Evolutionary conservation across 2,888 invertebrate species (phyloP), one percentile per base, ranked within the genome.

Genomic region (Onthophagus sagittarius): DNA sequence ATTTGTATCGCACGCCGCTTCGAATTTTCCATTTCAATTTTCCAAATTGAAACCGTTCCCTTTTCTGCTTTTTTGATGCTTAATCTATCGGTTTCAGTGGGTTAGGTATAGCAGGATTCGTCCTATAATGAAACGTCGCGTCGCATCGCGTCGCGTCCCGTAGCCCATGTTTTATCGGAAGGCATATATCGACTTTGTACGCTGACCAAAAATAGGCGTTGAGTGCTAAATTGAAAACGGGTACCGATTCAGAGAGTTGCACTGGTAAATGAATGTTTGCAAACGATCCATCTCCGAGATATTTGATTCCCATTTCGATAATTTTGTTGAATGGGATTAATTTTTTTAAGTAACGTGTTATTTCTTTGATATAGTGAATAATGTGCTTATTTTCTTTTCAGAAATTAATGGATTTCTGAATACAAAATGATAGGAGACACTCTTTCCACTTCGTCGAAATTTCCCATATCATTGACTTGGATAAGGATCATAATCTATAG

Each of bases 1-100:
- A 70, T 70, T 70, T 70, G 62, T 70, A 31, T 67, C 23, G 15
- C 31, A 23, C 23, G 7, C 32, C 23, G 67, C n/a, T 67, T 23
- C 67, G 15, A 23, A 53, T 53, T 53, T 53, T 53, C 39, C 39
- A 53, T 53, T 53, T 53, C 39, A 53, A 53, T 53, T 53, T 53
- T 53, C 39, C 39, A 53, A 53, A 53, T 53, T 53, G 39, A 53
- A 53, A 53, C 39, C 39, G 39, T 53, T 53, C 39, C 39, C 39
- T 53, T 53, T 53, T 53, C 39, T 53, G 39, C 39, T 53, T 53
- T 53, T 53, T 53, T 53, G 39, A 53, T 11, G 39, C 39, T 53
- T 53, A 53, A 53, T 53, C 39, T 53, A 53, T 53, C 39, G 39
- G 39, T 53, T 53, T 11, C 39, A 11, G 39, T 11, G 9, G 39